Conservation (phyloP, 2,113 vertebrate genomes). For the Otis tarda region DNA sequence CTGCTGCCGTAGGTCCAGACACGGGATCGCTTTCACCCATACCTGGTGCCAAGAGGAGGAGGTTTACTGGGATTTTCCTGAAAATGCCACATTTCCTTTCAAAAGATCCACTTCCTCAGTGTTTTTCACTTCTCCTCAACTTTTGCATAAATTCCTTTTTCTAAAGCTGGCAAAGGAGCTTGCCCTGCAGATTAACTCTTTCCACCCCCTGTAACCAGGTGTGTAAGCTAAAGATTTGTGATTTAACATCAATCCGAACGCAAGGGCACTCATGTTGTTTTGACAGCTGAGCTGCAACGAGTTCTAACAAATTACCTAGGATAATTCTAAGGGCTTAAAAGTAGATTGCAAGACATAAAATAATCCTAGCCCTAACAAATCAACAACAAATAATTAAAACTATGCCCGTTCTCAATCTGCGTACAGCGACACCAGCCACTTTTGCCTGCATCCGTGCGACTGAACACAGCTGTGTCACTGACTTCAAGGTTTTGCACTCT, state of each 20-base stretch:
- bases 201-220: not conserved
- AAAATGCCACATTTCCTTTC: not conserved
- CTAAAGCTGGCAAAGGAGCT: not conserved
- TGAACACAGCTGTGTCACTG: not conserved
- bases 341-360: not conserved
- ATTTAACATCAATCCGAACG: not conserved
- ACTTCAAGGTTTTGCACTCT: not conserved
- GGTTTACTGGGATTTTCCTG: not conserved
- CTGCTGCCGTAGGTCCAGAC: not conserved
- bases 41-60: not conserved
- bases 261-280: not conserved
- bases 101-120: not conserved
- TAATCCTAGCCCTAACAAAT: not conserved
- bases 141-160: not conserved
- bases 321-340: not conserved
- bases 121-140: slow-evolving; percentile 4
- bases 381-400: not conserved
- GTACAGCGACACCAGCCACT: not conserved
- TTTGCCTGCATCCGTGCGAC: not conserved
- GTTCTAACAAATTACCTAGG: not conserved
- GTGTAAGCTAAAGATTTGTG: not conserved
- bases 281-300: not conserved
- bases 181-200: not conserved
- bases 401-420: not conserved
- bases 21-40: fast-evolving